phyloP scores from a whole-genome alignment of 2,113 vertebrate species.

The Gasterosteus aculeatus region DNA sequence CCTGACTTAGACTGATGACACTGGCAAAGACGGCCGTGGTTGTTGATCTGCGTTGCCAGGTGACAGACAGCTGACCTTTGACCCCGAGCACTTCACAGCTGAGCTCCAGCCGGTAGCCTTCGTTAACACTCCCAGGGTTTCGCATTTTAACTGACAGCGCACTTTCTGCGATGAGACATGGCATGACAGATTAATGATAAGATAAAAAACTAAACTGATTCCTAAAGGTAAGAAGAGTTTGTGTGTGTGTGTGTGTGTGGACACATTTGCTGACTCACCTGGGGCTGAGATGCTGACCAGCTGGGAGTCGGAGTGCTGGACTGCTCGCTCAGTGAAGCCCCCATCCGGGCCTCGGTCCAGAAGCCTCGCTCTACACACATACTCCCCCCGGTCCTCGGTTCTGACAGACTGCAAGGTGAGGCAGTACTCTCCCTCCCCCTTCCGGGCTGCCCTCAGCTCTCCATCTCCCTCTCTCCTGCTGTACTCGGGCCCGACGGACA shows the following conservation, averaged over 20 bases:
- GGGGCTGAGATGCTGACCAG: conserved; percentile 60
- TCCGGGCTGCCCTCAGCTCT: conserved; percentile 78
- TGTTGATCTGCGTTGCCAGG: conserved; percentile 80
- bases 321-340: conserved; percentile 53
- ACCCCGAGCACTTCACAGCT: conserved; percentile 75
- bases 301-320: conserved; percentile 55
- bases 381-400: conserved; percentile 80
- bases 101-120: conserved; percentile 79
- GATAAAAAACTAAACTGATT: neutral
- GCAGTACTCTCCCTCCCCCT: conserved; percentile 68
- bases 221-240: neutral
- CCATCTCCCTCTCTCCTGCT: conserved; percentile 65
- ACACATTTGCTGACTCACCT: conserved; percentile 63
- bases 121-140: conserved; percentile 12
- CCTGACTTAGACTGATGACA: conserved; percentile 76
- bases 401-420: conserved; percentile 77
- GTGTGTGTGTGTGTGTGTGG: neutral
- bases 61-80: conserved; percentile 74
- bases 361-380: conserved; percentile 81
- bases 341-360: conserved; percentile 61
- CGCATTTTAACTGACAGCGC: conserved; percentile 69
- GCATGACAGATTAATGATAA: neutral
- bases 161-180: conserved; percentile 73
- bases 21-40: neutral
- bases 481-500: conserved; percentile 62